Evolutionary conservation across 2,797 vertebrate genomes (phyloP).

Genomic region (Sebastolobus alascanus): DNA sequence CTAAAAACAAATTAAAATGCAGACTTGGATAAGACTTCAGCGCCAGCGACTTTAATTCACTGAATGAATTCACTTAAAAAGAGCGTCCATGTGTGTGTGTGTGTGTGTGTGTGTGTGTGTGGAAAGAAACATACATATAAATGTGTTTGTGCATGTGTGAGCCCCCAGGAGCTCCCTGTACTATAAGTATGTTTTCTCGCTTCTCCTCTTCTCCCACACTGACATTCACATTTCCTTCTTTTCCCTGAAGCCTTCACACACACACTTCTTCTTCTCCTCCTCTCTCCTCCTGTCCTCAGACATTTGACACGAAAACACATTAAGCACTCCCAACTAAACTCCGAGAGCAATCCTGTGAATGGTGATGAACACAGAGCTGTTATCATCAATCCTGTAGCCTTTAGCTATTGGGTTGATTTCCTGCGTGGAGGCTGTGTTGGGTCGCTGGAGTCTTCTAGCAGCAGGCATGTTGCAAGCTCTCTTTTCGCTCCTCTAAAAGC

Average conservation of each 20-base stretch:
- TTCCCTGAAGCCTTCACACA: not conserved
- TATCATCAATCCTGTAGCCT: slow-evolving; percentile 35
- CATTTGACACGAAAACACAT: slow-evolving; percentile 22
- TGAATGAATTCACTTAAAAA: slow-evolving; percentile 12
- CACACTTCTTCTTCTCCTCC: not conserved
- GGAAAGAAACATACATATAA: slow-evolving; percentile 22
- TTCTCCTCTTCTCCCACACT: slow-evolving; percentile 5
- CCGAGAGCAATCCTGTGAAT: slow-evolving; percentile 12
- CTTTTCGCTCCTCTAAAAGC: not conserved
- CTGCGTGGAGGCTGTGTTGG: slow-evolving; percentile 42
- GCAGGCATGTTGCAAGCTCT: slow-evolving; percentile 35
- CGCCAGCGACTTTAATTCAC: not conserved
- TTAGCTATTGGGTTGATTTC: slow-evolving; percentile 50
- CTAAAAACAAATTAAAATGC: slow-evolving; percentile 26
- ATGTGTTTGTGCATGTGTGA: slow-evolving; percentile 9
- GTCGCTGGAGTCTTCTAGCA: slow-evolving; percentile 46
- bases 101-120: not conserved
- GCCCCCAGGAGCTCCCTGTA: slow-evolving; percentile 6
- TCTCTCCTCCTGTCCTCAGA: not conserved
- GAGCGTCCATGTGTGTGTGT: not conserved
- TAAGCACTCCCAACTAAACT: slow-evolving; percentile 25
- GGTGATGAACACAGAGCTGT: slow-evolving; percentile 1
- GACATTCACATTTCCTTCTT: slow-evolving; percentile 20
- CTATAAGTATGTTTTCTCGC: slow-evolving; percentile 21
- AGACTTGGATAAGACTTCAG: not conserved